These are phyloP conservation scores for Minunthozetes semirufus DNA, from an alignment of 2,888 invertebrate genomes.

Conservation along the genomic window DNA sequence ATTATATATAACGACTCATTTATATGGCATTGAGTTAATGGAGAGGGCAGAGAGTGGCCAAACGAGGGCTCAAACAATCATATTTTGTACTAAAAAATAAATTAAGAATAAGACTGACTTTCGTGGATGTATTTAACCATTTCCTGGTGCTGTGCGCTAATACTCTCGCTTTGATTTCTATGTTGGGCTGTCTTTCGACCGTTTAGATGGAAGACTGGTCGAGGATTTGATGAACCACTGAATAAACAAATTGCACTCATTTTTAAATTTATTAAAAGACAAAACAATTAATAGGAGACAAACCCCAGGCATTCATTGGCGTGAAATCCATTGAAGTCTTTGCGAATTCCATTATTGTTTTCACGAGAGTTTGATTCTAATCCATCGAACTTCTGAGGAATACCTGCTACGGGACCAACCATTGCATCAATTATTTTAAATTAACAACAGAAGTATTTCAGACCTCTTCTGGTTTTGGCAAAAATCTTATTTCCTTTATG, in stretches of 20 bases:
- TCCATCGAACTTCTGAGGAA: slow-evolving; percentile 72
- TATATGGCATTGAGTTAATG: too few species aligned
- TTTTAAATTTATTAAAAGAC: neutral
- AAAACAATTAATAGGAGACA: neutral
- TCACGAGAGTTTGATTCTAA: slow-evolving; percentile 60
- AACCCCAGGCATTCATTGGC: neutral
- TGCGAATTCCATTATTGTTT: slow-evolving; percentile 29
- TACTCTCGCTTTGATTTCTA: slow-evolving; percentile 56
- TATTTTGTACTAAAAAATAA: neutral
- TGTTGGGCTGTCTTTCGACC: slow-evolving; percentile 49
- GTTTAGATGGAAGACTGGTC: slow-evolving; percentile 31
- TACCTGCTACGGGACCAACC: slow-evolving; percentile 53
- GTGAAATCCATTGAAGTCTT: neutral
- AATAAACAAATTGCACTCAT: neutral
- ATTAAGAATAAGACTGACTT: slow-evolving; percentile 57
- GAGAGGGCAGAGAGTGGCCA: too few species aligned
- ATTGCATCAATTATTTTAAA: slow-evolving; percentile 31
- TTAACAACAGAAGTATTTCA: slow-evolving; percentile 39
- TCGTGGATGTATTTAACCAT: slow-evolving; percentile 77
- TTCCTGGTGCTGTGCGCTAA: slow-evolving; percentile 75
- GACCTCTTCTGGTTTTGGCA: slow-evolving; percentile 75
- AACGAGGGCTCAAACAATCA: too few species aligned
- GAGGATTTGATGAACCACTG: slow-evolving; percentile 53
- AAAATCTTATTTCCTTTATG: slow-evolving; percentile 70
- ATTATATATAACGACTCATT: too few species aligned